phyloP scores from a whole-genome alignment of 2,113 vertebrate species.

The Hippoglossus stenolepis region DNA sequence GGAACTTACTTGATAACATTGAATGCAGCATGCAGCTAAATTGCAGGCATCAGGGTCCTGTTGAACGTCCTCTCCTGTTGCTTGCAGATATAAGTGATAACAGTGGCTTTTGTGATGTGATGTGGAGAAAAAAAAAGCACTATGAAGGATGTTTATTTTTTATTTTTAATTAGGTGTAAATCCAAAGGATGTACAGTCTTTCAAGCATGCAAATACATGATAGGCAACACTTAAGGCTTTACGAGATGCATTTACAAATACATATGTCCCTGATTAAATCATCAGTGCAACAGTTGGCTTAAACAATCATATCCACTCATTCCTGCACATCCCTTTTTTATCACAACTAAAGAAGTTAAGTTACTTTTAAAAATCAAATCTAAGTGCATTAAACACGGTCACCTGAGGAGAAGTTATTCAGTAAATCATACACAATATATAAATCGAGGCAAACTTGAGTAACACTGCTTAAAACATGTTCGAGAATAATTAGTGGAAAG shows the following conservation, averaged over 20 bases:
- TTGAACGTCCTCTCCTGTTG: slow-evolving; percentile 1
- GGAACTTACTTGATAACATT: slow-evolving; percentile 30
- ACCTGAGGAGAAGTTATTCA: slow-evolving; percentile 28
- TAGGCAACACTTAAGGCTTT: slow-evolving; percentile 11
- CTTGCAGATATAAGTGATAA: background rate
- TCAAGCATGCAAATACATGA: slow-evolving; percentile 55
- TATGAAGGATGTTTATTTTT: slow-evolving; percentile 19
- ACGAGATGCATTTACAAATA: slow-evolving; percentile 52
- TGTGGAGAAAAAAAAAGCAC: background rate
- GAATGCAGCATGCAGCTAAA: slow-evolving; percentile 60
- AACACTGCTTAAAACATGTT: slow-evolving; percentile 39
- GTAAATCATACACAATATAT: slow-evolving; percentile 28
- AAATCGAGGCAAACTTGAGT: slow-evolving; percentile 34
- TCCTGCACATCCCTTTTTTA: slow-evolving; percentile 6
- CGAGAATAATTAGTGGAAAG: slow-evolving; percentile 24
- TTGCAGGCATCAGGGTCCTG: slow-evolving; percentile 13
- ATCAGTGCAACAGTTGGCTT: slow-evolving; percentile 23
- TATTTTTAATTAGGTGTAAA: slow-evolving; percentile 59
- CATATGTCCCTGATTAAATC: background rate
- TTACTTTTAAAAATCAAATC: slow-evolving; percentile 10
- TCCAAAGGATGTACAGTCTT: slow-evolving; percentile 72
- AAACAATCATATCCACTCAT: slow-evolving; percentile 8
- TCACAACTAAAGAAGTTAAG: slow-evolving; percentile 16
- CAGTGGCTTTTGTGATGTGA: background rate
- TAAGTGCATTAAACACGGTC: slow-evolving; percentile 25